Evolutionary conservation across 2,113 vertebrate genomes (phyloP), one percentile per base, ranked within the genome.

Genomic region (Sterna hirundo): DNA sequence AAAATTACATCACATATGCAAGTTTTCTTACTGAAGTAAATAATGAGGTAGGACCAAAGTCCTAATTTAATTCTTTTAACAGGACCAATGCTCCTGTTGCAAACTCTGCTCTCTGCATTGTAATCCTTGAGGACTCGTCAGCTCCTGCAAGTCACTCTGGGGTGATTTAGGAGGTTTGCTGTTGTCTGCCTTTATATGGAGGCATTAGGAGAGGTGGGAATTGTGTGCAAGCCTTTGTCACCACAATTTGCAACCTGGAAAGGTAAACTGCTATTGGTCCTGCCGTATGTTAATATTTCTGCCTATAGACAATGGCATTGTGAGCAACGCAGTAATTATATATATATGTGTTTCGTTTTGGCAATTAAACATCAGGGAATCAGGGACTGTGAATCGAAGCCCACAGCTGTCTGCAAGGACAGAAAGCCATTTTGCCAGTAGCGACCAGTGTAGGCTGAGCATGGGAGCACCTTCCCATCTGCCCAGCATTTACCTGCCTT

Each of bases 401-500:
- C 60, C 7, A 1, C 6, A 71, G 78, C 22, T 79, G 32, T 15
- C 61, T 91, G 32, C 42, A 79, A 93, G 44, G 70, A 71, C 61
- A 85, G 32, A 85, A 90, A 76, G 8, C 34, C 4, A 4, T 71
- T 82, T 51, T 71, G 32, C 38, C 57, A 82, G 51, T 54, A 85
- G 61, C 1, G 8, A 84, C 15, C 1, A 2, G 42, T 1, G 0
- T 0, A 1, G 58, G 34, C 52, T 19, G 42, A 88, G 21, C 40
- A 88, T 0, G 1, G 58, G 13, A 62, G 18, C 47, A 76, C 22
- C 78, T 47, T 77, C 25, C 57, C 5, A 5, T 55, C 66, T 38
- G 25, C 12, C 46, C 38, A 40, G 52, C 49, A 38, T 77, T 85
- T 40, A 57, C 40, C 75, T 77, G 29, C 6, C 2, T 49, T 87